phyloP scores from a whole-genome alignment of 2,888 invertebrate genomes.

The Mythimna pallens region DNA sequence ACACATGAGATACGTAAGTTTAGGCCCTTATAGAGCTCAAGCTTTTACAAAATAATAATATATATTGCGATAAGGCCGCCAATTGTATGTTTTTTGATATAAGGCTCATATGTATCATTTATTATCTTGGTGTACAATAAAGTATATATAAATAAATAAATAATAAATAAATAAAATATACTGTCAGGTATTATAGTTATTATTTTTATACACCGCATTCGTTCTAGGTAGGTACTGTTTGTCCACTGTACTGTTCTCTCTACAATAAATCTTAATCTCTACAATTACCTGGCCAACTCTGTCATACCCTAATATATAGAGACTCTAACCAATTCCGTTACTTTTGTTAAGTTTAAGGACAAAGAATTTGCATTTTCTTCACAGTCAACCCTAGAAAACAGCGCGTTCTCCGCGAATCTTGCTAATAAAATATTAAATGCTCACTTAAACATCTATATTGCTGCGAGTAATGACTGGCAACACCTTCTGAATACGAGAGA shows the following conservation, averaged over 20 bases:
- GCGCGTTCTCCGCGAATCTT: slow-evolving; percentile 80
- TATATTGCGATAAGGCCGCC: too few relatives aligned
- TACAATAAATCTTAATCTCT: background rate
- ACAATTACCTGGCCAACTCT: background rate
- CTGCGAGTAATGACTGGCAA: slow-evolving; percentile 85
- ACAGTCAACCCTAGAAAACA: slow-evolving; percentile 70
- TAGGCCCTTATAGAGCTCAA: too few relatives aligned
- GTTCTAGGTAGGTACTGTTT: background rate
- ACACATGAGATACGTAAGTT: too few relatives aligned
- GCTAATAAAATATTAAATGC: slow-evolving; percentile 88
- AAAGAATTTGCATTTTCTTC: background rate
- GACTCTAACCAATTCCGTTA: too few relatives aligned
- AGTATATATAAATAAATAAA: too few relatives aligned
- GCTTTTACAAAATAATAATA: too few relatives aligned
- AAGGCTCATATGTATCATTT: too few relatives aligned
- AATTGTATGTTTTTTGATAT: too few relatives aligned
- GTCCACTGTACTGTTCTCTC: background rate
- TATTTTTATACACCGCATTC: background rate
- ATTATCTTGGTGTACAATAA: too few relatives aligned
- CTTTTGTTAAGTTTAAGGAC: background rate
- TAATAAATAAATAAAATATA: too few relatives aligned
- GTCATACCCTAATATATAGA: too few relatives aligned
- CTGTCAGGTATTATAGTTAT: too few relatives aligned
- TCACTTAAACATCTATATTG: slow-evolving; percentile 87
- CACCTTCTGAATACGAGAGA: slow-evolving; percentile 88